These are phyloP conservation scores for Hippopotamyrus pictus DNA, from an alignment of 2,797 vertebrate genomes.

Conservation along the genomic window DNA sequence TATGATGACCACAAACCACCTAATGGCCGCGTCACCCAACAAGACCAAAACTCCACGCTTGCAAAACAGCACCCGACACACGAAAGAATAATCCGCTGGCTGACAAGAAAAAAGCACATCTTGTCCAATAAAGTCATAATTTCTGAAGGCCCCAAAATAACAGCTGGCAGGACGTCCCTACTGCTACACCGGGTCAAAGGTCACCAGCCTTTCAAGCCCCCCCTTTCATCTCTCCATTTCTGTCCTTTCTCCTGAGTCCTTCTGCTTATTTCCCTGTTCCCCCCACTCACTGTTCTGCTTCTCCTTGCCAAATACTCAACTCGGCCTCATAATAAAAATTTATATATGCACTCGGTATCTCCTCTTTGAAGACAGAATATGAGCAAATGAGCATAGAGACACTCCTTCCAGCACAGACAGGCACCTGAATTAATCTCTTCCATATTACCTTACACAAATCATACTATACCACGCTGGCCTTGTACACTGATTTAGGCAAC, in stretches of 20 bases:
- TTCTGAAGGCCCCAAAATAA: background rate
- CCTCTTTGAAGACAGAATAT: background rate
- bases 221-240: background rate
- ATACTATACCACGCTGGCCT: background rate
- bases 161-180: background rate
- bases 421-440: background rate
- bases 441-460: background rate
- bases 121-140: background rate
- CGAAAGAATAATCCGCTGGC: background rate
- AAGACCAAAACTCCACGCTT: background rate
- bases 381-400: background rate
- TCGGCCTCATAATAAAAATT: background rate
- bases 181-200: background rate
- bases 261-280: background rate
- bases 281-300: background rate
- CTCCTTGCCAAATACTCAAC: background rate
- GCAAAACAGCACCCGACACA: background rate
- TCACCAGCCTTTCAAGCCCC: background rate
- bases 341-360: background rate
- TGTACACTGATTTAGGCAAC: background rate
- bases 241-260: background rate
- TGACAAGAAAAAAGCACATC: background rate
- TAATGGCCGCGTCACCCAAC: background rate
- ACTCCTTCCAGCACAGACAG: background rate
- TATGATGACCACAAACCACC: background rate